Evolutionary conservation across 2,797 vertebrate species (phyloP), one percentile per base, ranked within the genome.

Genomic region (Notolepis coatsorum): DNA sequence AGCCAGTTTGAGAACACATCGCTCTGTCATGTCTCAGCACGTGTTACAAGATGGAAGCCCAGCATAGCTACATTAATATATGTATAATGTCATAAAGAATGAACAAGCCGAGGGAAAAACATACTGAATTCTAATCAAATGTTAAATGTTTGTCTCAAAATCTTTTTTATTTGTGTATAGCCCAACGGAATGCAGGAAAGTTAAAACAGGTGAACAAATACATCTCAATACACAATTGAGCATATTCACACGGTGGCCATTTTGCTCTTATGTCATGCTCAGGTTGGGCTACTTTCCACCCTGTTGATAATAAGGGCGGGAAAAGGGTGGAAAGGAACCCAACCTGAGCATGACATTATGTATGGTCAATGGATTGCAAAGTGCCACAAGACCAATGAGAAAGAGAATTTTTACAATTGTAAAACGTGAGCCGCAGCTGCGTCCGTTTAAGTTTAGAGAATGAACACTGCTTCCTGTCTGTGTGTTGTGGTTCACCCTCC

Each of bases 391-490:
- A 6, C 23, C 9, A n/a, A 6, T 33, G 17, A 23, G 33, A 54
- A 4, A 41, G n/a, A 17, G 41, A 42, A 57, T 62, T 27, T 51
- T 51, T 45, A 57, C 35, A 12, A 20, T 12, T 52, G 50, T 17
- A n/a, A 48, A 39, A 47, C 7, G 5, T 31, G 51, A 38, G 24
- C 20, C 18, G 13, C 38, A 33, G 59, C 46, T 49, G 45, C 25
- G 35, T 20, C 15, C 24, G 5, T 13, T 27, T 31, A 37, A 15
- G 5, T 13, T 27, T 31, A 37, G 21, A n/a, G 17, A 20, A 38
- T 31, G 38, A 20, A 21, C 27, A 42, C 18, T 6, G 39, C 35
- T 68, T 53, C 41, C 50, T 68, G 23, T 55, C 43, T 25, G 24
- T 42, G 27, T 25, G 25, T 30, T 41, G 51, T 48, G 25, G 18